Conservation (phyloP, 2,888 invertebrate species). For the Ophraella communa region DNA sequence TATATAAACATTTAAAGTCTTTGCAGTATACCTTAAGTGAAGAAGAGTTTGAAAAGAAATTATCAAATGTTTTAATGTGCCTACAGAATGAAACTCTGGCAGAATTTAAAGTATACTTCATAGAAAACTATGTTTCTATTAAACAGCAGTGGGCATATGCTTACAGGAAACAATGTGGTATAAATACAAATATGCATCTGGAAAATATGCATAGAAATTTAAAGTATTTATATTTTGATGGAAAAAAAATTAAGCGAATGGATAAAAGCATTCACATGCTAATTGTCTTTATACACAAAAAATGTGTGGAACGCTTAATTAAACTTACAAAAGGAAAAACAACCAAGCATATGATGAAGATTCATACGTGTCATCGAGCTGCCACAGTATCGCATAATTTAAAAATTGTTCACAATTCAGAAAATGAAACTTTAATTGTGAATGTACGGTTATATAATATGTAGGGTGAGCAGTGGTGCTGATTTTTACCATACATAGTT, state of each 20-base stretch:
- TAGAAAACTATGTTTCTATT: neutral
- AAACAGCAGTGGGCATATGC: neutral
- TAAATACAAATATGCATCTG: conserved; percentile 3
- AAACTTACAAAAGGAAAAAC: neutral
- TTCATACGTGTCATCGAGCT: neutral
- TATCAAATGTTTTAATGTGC: no score
- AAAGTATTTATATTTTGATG: neutral
- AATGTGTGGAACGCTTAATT: neutral
- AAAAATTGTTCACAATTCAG: neutral
- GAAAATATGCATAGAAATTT: neutral
- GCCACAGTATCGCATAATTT: neutral
- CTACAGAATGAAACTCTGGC: no score
- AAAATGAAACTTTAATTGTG: no score
- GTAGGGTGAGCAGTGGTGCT: no score
- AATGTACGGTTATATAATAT: no score
- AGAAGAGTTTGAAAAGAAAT: no score
- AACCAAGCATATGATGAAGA: neutral
- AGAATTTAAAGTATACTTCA: neutral
- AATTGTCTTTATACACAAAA: neutral
- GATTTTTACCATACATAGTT: no score
- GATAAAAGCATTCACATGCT: no score
- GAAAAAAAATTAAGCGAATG: neutral
- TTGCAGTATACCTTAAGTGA: no score
- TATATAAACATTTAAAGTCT: no score
- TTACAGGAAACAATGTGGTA: conserved; percentile 1